These are phyloP conservation scores for Uropetala carovei DNA, from an alignment of 2,888 invertebrate genomes.

Conservation along the genomic window DNA sequence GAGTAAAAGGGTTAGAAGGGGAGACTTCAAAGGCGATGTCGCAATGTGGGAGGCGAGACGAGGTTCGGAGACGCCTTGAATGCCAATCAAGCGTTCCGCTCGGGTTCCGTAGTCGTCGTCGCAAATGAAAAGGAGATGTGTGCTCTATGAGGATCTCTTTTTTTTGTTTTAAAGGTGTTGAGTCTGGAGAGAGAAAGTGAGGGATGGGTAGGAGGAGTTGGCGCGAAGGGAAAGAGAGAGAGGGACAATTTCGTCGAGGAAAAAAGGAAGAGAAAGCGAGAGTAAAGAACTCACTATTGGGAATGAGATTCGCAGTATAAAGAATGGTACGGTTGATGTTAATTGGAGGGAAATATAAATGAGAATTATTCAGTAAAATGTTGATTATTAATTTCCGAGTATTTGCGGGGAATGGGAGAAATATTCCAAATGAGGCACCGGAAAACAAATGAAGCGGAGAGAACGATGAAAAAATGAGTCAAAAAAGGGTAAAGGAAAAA, in stretches of 20 bases:
- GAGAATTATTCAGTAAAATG: background rate
- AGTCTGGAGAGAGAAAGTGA: background rate
- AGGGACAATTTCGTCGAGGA: background rate
- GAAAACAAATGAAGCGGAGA: background rate
- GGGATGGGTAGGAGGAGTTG: background rate
- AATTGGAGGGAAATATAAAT: background rate
- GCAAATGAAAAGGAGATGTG: constrained; percentile 31
- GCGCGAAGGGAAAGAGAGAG: background rate
- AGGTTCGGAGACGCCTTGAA: background rate
- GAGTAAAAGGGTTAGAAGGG: background rate
- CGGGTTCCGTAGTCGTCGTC: background rate
- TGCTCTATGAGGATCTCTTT: background rate
- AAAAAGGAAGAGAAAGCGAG: background rate
- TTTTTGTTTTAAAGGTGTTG: background rate
- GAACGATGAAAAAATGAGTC: background rate
- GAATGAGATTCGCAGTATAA: background rate
- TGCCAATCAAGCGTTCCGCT: constrained; percentile 30
- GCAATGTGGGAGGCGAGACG: background rate
- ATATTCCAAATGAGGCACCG: background rate
- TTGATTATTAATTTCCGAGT: background rate
- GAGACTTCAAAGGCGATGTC: background rate
- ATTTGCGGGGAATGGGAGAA: background rate
- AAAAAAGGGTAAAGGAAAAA: background rate
- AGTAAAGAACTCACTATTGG: background rate
- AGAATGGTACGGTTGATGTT: background rate